These are phyloP conservation scores for Diadema setosum DNA, from an alignment of 35 echinoderm and acorn worm genomes.

Conservation along the genomic window DNA sequence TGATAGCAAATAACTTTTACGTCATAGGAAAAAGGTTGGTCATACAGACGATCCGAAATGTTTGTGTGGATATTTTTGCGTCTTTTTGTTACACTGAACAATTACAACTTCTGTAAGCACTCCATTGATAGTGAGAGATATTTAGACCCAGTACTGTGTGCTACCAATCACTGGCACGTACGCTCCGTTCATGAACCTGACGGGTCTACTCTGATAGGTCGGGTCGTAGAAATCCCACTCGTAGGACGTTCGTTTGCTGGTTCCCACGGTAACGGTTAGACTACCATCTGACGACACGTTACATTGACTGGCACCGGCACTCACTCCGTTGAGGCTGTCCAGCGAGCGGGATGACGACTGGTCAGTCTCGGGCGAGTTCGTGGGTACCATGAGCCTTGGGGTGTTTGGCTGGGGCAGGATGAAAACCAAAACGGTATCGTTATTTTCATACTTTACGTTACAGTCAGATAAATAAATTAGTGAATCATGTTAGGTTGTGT, in stretches of 20 bases:
- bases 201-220: conserved; percentile 16
- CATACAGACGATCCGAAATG: too few relatives aligned
- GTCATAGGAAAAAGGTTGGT: too few relatives aligned
- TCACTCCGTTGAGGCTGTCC: conserved; percentile 80
- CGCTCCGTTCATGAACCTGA: conserved; percentile 75
- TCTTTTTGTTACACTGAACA: too few relatives aligned
- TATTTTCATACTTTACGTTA: too few relatives aligned
- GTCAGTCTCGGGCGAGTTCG: conserved; percentile 68
- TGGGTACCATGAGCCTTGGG: conserved; percentile 77
- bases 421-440: too few relatives aligned
- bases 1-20: too few relatives aligned
- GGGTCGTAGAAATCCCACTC: conserved; percentile 95
- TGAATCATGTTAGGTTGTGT: too few relatives aligned
- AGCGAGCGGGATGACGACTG: background rate
- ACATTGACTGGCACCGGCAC: conserved; percentile 75
- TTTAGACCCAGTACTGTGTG: conserved; percentile 90
- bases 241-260: conserved; percentile 44
- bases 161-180: conserved; percentile 64
- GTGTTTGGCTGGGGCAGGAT: too few relatives aligned
- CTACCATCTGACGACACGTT: conserved; percentile 85
- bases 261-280: conserved; percentile 34
- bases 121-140: too few relatives aligned
- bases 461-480: too few relatives aligned
- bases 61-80: too few relatives aligned
- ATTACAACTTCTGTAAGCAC: too few relatives aligned